phyloP scores from a whole-genome alignment of 2,888 invertebrate species.

The Acronicta alni region DNA sequence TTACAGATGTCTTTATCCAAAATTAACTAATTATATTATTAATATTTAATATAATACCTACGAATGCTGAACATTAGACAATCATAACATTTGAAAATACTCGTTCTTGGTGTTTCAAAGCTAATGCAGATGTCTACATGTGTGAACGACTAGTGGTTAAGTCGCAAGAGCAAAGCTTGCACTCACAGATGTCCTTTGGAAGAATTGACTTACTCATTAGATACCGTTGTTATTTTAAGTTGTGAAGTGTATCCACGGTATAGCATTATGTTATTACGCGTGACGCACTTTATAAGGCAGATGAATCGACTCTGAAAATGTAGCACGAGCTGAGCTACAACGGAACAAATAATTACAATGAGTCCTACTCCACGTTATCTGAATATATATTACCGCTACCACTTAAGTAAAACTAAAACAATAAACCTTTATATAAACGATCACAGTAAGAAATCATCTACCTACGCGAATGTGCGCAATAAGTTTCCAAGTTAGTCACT shows the following conservation, averaged over 20 bases:
- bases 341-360: slow-evolving; percentile 19
- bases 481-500: slow-evolving; percentile 74
- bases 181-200: slow-evolving; percentile 10
- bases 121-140: background rate
- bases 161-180: slow-evolving; percentile 10
- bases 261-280: slow-evolving; percentile 15
- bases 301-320: slow-evolving; percentile 21
- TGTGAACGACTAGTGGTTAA: slow-evolving; percentile 11
- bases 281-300: slow-evolving; percentile 36
- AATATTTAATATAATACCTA: slow-evolving; percentile 12
- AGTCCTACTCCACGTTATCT: slow-evolving; percentile 30
- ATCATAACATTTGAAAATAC: background rate
- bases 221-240: slow-evolving; percentile 5
- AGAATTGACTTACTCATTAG: slow-evolving; percentile 2
- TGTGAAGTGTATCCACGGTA: slow-evolving; percentile 6
- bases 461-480: slow-evolving; percentile 87
- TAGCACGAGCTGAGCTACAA: slow-evolving; percentile 22
- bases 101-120: slow-evolving; percentile 10
- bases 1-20: slow-evolving; percentile 24
- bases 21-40: slow-evolving; percentile 16
- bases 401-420: slow-evolving; percentile 58
- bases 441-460: slow-evolving; percentile 87
- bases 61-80: slow-evolving; percentile 7
- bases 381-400: slow-evolving; percentile 53
- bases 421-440: slow-evolving; percentile 76